Conservation (phyloP, 2,797 vertebrate genomes). For the Leontocebus nigricollis region DNA sequence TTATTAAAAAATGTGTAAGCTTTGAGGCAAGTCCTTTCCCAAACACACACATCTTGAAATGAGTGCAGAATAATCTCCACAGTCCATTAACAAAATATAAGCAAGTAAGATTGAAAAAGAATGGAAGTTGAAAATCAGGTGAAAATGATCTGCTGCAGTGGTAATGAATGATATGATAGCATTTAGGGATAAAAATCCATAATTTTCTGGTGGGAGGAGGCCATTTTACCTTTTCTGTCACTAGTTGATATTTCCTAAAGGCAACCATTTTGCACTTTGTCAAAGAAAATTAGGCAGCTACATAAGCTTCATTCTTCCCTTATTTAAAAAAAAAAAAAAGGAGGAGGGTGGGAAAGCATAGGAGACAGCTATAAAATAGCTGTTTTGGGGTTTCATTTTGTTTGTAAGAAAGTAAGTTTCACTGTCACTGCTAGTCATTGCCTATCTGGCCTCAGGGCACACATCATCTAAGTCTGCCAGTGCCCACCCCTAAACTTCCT, state of each 20-base stretch:
- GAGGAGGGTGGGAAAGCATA: fast-evolving
- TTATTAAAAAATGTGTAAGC: background rate
- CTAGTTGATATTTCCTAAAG: background rate
- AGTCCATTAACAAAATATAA: background rate
- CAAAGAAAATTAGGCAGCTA: background rate
- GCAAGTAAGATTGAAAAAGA: background rate
- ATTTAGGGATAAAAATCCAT: background rate
- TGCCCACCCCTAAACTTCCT: background rate
- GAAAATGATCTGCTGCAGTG: background rate
- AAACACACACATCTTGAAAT: background rate
- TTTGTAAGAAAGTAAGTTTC: background rate
- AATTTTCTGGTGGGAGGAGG: background rate
- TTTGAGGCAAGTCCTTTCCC: background rate
- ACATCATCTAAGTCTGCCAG: background rate
- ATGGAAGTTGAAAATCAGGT: background rate
- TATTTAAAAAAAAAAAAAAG: background rate
- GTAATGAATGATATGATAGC: background rate
- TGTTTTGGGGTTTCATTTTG: background rate
- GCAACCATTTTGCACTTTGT: background rate
- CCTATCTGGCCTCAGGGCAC: background rate
- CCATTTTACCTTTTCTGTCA: background rate
- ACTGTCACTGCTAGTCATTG: background rate
- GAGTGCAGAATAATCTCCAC: background rate
- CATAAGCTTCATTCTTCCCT: background rate
- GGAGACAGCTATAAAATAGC: background rate